Evolutionary conservation across 2,113 vertebrate species (phyloP).

Genomic region (Macaca fascicularis): DNA sequence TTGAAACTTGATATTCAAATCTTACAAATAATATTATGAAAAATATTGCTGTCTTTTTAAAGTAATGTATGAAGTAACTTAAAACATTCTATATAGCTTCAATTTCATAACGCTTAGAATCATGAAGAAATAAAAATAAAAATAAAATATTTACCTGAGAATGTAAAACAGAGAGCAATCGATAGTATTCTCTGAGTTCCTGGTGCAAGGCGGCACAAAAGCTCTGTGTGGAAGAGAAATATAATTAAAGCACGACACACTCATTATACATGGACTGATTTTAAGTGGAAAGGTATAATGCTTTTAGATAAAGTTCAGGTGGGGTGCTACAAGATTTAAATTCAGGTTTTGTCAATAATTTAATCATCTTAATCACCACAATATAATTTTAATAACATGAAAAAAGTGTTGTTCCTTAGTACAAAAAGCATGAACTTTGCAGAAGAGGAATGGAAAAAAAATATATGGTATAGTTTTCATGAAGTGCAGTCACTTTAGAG

Average conservation of each 20-base stretch:
- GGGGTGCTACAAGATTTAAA: no score
- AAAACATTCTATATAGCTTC: background rate
- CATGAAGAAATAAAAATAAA: background rate
- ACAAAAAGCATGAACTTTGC: background rate
- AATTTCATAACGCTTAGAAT: background rate
- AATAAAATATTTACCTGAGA: slow-evolving; percentile 89
- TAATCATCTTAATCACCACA: rapidly evolving
- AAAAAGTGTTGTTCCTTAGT: background rate
- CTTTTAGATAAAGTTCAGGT: rapidly evolving
- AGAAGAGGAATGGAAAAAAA: background rate
- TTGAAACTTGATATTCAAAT: background rate
- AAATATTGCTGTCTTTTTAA: background rate
- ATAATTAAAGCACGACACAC: rapidly evolving
- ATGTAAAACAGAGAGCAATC: slow-evolving; percentile 95
- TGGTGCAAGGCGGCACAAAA: slow-evolving; percentile 98
- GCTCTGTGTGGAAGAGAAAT: slow-evolving; percentile 84
- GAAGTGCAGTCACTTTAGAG: background rate
- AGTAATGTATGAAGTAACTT: background rate
- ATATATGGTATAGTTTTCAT: background rate
- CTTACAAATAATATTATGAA: background rate
- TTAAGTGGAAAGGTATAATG: no score
- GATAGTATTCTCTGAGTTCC: slow-evolving; percentile 97
- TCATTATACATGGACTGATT: background rate
- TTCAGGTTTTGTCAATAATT: background rate
- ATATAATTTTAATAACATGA: background rate